These are phyloP conservation scores for Caenorhabditis doughertyi DNA, from an alignment of 2,888 invertebrate genomes.

Conservation along the genomic window DNA sequence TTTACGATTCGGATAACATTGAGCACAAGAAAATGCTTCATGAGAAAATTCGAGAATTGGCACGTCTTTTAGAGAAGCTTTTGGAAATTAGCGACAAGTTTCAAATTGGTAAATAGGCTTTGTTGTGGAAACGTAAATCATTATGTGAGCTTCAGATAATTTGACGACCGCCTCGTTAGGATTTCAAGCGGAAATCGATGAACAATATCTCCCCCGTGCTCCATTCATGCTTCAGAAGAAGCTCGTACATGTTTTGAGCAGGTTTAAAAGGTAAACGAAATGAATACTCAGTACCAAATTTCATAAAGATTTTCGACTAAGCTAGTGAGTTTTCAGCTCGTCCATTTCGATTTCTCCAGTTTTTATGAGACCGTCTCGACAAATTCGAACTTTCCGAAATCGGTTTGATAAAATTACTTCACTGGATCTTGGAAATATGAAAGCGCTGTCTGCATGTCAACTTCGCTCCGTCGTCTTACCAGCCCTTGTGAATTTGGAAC, in stretches of 20 bases:
- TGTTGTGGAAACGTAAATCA: neutral
- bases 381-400: constrained; percentile 53
- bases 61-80: constrained; percentile 44
- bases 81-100: constrained; percentile 10
- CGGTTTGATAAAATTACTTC: constrained; percentile 49
- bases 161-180: constrained; percentile 47
- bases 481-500: constrained; percentile 42
- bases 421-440: constrained; percentile 62
- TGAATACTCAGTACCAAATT: neutral
- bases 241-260: constrained; percentile 49
- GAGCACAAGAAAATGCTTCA: constrained; percentile 33
- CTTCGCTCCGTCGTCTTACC: constrained; percentile 60
- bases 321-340: constrained; percentile 7
- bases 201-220: constrained; percentile 49
- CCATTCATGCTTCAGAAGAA: constrained; percentile 67
- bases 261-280: constrained; percentile 42
- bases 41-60: constrained; percentile 42
- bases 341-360: constrained; percentile 21
- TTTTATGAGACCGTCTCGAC: constrained; percentile 66
- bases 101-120: constrained; percentile 25
- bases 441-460: constrained; percentile 24
- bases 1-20: constrained; percentile 27
- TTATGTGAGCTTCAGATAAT: constrained; percentile 48
- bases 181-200: constrained; percentile 37
- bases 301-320: constrained; percentile 6